phyloP scores from a whole-genome alignment of 2,888 invertebrate genomes.

The Phania funesta region DNA sequence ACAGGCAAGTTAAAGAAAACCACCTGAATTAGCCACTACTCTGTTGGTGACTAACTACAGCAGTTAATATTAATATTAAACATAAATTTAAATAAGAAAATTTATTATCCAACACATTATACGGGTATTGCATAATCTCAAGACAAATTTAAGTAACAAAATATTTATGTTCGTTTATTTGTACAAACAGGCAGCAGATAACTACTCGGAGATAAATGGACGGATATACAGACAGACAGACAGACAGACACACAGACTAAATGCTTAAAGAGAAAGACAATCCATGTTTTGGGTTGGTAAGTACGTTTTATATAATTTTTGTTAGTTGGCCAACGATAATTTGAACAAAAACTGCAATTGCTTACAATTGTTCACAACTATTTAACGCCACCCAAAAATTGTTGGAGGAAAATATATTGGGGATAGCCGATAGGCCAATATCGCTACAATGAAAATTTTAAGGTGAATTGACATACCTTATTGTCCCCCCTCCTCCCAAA shows the following conservation, averaged over 20 bases:
- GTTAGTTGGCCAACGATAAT: slow-evolving; percentile 38
- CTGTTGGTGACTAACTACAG: background rate
- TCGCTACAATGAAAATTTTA: background rate
- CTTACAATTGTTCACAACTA: slow-evolving; percentile 41
- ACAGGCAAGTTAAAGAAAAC: background rate
- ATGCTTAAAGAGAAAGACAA: slow-evolving; percentile 2
- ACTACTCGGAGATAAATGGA: background rate
- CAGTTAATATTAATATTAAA: slow-evolving; percentile 36
- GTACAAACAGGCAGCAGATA: slow-evolving; percentile 23
- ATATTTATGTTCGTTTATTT: slow-evolving; percentile 24
- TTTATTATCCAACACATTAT: slow-evolving; percentile 49
- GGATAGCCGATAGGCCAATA: background rate
- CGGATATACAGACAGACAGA: background rate
- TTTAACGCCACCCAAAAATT: slow-evolving; percentile 56
- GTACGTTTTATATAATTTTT: background rate
- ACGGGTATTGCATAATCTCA: slow-evolving; percentile 39
- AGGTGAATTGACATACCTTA: too few relatives aligned
- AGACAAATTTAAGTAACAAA: slow-evolving; percentile 52
- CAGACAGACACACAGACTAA: background rate
- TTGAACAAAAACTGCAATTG: background rate
- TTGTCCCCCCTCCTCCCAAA: too few relatives aligned
- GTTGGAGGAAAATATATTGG: background rate
- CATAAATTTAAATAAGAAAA: slow-evolving; percentile 55
- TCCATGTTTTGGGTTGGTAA: slow-evolving; percentile 18
- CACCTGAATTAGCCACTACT: slow-evolving; percentile 11